A percentile compares a stretch with the other conserved stretches of the same genome.
Conservation (phyloP, 2,113 vertebrate species). For the Hemibagrus wyckioides region DNA sequence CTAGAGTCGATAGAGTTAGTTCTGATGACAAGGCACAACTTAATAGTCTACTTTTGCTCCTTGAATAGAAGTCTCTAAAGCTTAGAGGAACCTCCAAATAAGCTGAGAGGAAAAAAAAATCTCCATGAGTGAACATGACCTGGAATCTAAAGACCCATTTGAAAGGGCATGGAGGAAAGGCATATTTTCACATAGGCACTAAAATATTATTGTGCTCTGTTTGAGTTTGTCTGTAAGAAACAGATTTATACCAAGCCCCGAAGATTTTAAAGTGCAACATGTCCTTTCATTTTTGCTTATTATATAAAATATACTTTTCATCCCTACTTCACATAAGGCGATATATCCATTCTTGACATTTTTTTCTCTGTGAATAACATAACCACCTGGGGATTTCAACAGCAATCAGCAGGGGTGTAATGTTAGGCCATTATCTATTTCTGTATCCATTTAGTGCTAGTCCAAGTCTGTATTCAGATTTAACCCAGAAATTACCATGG, state of each 20-base stretch:
- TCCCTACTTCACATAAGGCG: not conserved
- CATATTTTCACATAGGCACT: not conserved
- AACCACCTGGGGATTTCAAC: slow-evolving; percentile 10
- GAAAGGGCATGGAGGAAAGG: slow-evolving; percentile 14
- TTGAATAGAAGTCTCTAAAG: not conserved
- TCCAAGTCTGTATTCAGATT: not conserved
- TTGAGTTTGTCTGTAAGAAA: not conserved
- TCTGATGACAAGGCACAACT: slow-evolving; percentile 32
- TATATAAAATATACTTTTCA: slow-evolving; percentile 48
- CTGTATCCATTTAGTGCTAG: not conserved
- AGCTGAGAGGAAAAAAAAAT: not conserved
- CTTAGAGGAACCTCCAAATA: slow-evolving; percentile 18
- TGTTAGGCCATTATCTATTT: not conserved
- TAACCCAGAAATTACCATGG: not conserved
- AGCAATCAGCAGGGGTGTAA: not conserved
- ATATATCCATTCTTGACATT: slow-evolving; percentile 41
- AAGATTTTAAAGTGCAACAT: not conserved
- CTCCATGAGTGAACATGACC: slow-evolving; percentile 12
- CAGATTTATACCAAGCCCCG: not conserved
- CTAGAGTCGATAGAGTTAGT: not conserved
- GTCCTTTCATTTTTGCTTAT: slow-evolving; percentile 42
- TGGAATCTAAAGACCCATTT: slow-evolving; percentile 15
- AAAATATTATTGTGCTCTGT: not conserved
- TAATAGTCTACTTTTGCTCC: slow-evolving; percentile 10
- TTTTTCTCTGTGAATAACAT: slow-evolving; percentile 42